phyloP scores from a whole-genome alignment of 2,113 vertebrate genomes.

The Bubo scandiacus region DNA sequence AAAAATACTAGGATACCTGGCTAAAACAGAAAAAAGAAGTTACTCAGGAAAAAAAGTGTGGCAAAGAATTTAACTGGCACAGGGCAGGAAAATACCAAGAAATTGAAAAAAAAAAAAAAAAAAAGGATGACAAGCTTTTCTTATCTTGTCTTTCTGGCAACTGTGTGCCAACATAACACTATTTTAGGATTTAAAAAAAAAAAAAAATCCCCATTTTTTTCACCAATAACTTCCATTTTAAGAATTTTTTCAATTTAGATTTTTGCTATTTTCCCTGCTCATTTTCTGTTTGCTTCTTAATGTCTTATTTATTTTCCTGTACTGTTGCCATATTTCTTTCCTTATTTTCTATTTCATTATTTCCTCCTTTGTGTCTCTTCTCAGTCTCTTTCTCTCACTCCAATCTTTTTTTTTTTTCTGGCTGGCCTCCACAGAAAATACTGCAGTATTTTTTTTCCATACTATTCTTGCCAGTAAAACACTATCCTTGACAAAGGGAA shows the following conservation, averaged over 20 bases:
- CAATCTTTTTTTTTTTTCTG: neutral
- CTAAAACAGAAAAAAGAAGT: neutral
- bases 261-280: neutral
- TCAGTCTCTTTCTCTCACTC: neutral
- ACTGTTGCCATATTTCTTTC: neutral
- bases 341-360: neutral
- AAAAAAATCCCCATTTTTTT: neutral
- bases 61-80: neutral
- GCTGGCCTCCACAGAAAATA: neutral
- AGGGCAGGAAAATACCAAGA: neutral
- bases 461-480: slow-evolving; percentile 9
- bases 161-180: neutral
- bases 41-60: too few species aligned
- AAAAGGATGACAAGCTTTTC: neutral
- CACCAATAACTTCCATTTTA: neutral
- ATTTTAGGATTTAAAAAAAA: neutral
- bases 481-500: slow-evolving; percentile 8
- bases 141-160: neutral
- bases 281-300: neutral
- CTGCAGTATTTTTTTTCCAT: neutral
- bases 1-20: neutral
- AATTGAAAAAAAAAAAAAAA: neutral
- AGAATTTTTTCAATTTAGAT: neutral
- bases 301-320: neutral
- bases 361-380: neutral